These are phyloP conservation scores for Caenorhabditis angaria DNA, from an alignment of 2,888 invertebrate genomes.

Conservation along the genomic window DNA sequence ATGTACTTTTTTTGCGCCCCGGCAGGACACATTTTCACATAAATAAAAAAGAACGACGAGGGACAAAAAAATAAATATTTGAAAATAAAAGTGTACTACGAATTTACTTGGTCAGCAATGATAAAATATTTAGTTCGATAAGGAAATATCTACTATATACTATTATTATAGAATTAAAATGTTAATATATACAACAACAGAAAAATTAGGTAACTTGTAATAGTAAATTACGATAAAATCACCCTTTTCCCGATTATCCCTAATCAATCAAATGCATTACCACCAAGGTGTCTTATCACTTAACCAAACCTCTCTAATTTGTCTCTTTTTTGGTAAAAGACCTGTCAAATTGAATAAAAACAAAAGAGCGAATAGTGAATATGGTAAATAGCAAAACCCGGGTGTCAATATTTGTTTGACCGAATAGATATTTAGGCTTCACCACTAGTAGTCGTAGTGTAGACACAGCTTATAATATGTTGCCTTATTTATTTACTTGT, in stretches of 20 bases:
- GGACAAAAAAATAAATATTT: background rate
- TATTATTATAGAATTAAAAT: too few relatives aligned
- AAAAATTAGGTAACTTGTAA: too few relatives aligned
- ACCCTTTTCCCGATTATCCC: too few relatives aligned
- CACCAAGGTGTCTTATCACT: background rate
- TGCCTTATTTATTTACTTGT: background rate
- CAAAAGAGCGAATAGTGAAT: background rate
- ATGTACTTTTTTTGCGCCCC: background rate
- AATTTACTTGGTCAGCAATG: background rate
- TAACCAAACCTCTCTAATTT: background rate
- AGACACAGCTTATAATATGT: constrained; percentile 2
- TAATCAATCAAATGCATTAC: background rate
- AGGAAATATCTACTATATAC: too few relatives aligned
- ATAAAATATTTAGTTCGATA: background rate
- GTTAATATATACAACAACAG: too few relatives aligned
- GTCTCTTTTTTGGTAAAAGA: background rate
- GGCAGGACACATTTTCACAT: background rate
- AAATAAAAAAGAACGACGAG: background rate
- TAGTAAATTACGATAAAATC: background rate
- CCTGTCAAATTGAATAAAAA: constrained; percentile 4
- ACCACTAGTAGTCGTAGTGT: background rate
- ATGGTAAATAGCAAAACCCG: too few relatives aligned
- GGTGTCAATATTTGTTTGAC: constrained; percentile 4
- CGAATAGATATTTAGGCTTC: background rate
- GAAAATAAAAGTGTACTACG: background rate